Conservation (phyloP, 2,797 vertebrate genomes). For the Sparus aurata region DNA sequence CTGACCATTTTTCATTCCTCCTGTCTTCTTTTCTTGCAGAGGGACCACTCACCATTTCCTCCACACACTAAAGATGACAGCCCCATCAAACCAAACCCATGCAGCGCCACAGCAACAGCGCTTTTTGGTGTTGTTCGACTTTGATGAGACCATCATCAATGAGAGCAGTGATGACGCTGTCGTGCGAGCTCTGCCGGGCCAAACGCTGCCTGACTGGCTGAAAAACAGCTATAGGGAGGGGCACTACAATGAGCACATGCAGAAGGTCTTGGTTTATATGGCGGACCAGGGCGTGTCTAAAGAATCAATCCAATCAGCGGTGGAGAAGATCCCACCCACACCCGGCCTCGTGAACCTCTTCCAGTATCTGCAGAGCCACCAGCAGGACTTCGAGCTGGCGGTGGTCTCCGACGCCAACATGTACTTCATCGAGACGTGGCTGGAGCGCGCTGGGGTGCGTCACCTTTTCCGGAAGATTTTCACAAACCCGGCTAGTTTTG, state of each 20-base stretch:
- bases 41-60: slow-evolving; percentile 21
- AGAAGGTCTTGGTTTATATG: slow-evolving; percentile 88
- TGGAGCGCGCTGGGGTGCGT: slow-evolving; percentile 82
- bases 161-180: slow-evolving; percentile 93
- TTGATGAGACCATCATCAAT: slow-evolving; percentile 94
- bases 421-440: slow-evolving; percentile 90
- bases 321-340: slow-evolving; percentile 89
- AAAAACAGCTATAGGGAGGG: slow-evolving; percentile 85
- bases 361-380: slow-evolving; percentile 87
- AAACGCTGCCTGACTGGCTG: slow-evolving; percentile 88
- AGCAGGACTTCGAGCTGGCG: slow-evolving; percentile 89
- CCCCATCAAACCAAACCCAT: slow-evolving; percentile 20
- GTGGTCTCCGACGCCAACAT: slow-evolving; percentile 95
- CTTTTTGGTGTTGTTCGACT: slow-evolving; percentile 93
- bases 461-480: slow-evolving; percentile 90
- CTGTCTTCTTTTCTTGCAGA: slow-evolving; percentile 43
- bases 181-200: slow-evolving; percentile 83
- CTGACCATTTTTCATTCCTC: slow-evolving; percentile 13
- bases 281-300: slow-evolving; percentile 89
- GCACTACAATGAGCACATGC: slow-evolving; percentile 92
- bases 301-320: slow-evolving; percentile 80
- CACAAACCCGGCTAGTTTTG: slow-evolving; percentile 90
- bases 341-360: slow-evolving; percentile 89
- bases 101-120: slow-evolving; percentile 55
- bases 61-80: slow-evolving; percentile 73